phyloP scores from a whole-genome alignment of 2,888 invertebrate species.

The Sarcophaga caerulescens region DNA sequence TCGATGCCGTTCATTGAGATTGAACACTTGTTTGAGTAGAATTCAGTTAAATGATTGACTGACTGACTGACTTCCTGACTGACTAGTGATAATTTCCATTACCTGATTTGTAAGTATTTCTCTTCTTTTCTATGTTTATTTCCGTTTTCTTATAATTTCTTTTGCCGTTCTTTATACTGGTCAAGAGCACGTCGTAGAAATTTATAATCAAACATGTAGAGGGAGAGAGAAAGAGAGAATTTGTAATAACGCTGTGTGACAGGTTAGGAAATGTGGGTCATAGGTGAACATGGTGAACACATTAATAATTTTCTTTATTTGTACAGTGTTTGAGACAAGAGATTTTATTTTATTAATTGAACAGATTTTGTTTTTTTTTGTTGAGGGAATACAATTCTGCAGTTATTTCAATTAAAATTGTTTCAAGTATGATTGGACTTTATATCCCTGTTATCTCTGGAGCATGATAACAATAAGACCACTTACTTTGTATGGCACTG shows the following conservation, averaged over 20 bases:
- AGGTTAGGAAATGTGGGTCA: neutral
- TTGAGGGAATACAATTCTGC: too few relatives aligned
- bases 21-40: neutral
- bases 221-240: neutral
- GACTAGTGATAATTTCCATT: slow-evolving; percentile 8
- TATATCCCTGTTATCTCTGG: too few relatives aligned
- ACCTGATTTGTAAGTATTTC: slow-evolving; percentile 1
- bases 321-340: too few relatives aligned
- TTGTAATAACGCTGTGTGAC: neutral
- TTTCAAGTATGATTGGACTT: neutral
- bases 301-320: neutral
- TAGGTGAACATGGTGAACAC: neutral
- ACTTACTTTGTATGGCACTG: too few relatives aligned
- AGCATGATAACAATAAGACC: too few relatives aligned
- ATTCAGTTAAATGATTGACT: neutral
- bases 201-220: neutral
- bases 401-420: too few relatives aligned
- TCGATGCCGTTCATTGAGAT: neutral
- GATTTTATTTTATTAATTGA: neutral
- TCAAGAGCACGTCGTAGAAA: neutral
- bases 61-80: neutral
- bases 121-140: neutral
- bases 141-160: neutral
- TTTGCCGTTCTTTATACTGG: neutral
- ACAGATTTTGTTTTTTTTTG: too few relatives aligned